These are phyloP conservation scores for Phoeniculus purpureus DNA, from an alignment of 2,797 vertebrate species.

Conservation along the genomic window DNA sequence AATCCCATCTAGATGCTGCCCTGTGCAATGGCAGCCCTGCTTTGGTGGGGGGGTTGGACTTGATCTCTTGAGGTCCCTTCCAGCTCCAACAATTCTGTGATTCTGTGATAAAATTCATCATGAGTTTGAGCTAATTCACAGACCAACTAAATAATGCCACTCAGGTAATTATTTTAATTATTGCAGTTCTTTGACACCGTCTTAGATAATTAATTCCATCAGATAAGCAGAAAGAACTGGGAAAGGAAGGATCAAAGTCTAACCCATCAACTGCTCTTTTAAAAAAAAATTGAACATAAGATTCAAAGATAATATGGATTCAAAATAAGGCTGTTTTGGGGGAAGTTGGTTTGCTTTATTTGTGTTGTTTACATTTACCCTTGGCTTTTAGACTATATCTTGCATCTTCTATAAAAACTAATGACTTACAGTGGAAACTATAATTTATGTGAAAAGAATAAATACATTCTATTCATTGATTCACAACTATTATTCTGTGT, in stretches of 20 bases:
- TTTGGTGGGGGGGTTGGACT: too few relatives aligned
- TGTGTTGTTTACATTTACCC: not conserved
- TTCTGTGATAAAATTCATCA: not conserved
- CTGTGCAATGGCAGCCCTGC: too few relatives aligned
- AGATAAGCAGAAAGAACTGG: not conserved
- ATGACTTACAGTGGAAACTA: not conserved
- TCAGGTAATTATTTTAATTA: slow-evolving; percentile 6
- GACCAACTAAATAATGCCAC: not conserved
- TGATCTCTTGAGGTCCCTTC: too few relatives aligned
- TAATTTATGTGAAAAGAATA: not conserved
- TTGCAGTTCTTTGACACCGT: slow-evolving; percentile 10
- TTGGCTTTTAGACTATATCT: not conserved
- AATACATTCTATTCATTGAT: not conserved
- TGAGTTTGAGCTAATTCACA: not conserved
- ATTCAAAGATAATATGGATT: not conserved
- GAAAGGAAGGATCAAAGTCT: not conserved
- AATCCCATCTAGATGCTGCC: too few relatives aligned
- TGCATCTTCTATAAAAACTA: not conserved
- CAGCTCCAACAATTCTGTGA: too few relatives aligned
- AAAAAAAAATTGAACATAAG: not conserved
- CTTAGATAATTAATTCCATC: not conserved
- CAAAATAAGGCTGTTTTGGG: not conserved
- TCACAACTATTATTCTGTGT: not conserved
- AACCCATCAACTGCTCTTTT: not conserved
- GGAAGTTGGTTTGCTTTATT: accelerated